phyloP scores from a whole-genome alignment of 2,113 vertebrate genomes.

The Emydura subglobosa region DNA sequence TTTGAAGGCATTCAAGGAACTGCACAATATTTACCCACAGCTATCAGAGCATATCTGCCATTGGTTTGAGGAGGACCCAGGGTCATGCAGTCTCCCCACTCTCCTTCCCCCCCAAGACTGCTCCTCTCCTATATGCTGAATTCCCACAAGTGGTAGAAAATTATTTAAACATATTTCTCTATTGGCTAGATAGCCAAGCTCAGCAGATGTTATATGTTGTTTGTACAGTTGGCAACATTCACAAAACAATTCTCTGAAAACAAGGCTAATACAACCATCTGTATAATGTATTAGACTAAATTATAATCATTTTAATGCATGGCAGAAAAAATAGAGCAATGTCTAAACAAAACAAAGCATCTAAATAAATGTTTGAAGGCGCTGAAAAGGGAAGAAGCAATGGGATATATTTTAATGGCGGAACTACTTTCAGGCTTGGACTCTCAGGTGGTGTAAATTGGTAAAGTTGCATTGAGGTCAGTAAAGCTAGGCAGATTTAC shows the following conservation, averaged over 20 bases:
- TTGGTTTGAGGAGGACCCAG: not conserved
- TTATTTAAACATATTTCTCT: not conserved
- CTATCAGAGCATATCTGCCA: not conserved
- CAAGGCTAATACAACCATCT: not conserved
- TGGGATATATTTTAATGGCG: not conserved
- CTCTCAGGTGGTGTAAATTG: not conserved
- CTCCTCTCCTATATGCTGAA: not conserved
- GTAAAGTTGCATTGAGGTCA: not conserved
- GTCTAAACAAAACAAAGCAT: not conserved
- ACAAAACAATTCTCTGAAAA: not conserved
- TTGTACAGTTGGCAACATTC: conserved; percentile 20
- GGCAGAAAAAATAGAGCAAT: not conserved
- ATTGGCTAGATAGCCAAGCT: conserved; percentile 7
- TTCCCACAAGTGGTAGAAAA: not conserved
- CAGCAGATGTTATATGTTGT: conserved; percentile 54
- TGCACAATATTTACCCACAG: fast-evolving
- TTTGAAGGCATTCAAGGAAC: not conserved
- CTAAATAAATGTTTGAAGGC: not conserved
- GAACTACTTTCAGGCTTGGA: not conserved
- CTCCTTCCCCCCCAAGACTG: not conserved
- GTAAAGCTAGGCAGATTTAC: not conserved
- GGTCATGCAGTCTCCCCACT: not conserved
- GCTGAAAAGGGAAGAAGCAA: not conserved
- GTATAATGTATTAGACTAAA: conserved; percentile 2
- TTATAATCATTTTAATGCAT: not conserved